Percentiles rank a stretch among this genome's conserved stretches.
Evolutionary conservation across 2,797 vertebrate genomes (phyloP).

Genomic region (Cyclopterus lumpus): DNA sequence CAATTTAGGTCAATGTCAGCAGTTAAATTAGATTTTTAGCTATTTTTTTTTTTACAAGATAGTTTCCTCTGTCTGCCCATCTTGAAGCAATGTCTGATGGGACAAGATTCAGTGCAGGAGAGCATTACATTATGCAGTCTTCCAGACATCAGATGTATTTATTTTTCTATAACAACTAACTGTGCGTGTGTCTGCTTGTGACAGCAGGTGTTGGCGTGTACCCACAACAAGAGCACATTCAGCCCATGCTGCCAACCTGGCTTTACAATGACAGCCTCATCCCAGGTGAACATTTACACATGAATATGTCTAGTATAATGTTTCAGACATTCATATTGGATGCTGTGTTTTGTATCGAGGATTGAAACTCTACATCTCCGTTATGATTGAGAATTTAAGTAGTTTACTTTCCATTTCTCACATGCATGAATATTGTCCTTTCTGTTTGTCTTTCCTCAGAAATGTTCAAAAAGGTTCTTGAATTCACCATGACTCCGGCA

Average conservation of each 20-base stretch:
- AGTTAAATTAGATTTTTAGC: slow-evolving; percentile 26
- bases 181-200: slow-evolving; percentile 35
- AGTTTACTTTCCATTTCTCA: neutral
- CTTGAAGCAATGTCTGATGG: slow-evolving; percentile 50
- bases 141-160: slow-evolving; percentile 58
- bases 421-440: neutral
- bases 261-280: slow-evolving; percentile 94
- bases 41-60: slow-evolving; percentile 29
- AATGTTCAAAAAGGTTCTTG: slow-evolving; percentile 95
- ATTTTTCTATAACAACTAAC: slow-evolving; percentile 38
- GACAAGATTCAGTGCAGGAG: slow-evolving; percentile 59
- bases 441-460: slow-evolving; percentile 79
- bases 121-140: slow-evolving; percentile 51
- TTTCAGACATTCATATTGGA: slow-evolving; percentile 7
- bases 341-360: neutral
- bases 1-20: slow-evolving; percentile 20
- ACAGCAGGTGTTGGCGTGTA: slow-evolving; percentile 91
- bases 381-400: neutral
- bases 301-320: neutral
- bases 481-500: slow-evolving; percentile 92
- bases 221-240: slow-evolving; percentile 92
- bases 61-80: slow-evolving; percentile 19
- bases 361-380: neutral
- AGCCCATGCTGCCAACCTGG: slow-evolving; percentile 94
- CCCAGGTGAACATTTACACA: slow-evolving; percentile 87